Evolutionary conservation across 1,140 invertebrate genomes (phyloP).

Genomic region (Hylyphantes graminicola): DNA sequence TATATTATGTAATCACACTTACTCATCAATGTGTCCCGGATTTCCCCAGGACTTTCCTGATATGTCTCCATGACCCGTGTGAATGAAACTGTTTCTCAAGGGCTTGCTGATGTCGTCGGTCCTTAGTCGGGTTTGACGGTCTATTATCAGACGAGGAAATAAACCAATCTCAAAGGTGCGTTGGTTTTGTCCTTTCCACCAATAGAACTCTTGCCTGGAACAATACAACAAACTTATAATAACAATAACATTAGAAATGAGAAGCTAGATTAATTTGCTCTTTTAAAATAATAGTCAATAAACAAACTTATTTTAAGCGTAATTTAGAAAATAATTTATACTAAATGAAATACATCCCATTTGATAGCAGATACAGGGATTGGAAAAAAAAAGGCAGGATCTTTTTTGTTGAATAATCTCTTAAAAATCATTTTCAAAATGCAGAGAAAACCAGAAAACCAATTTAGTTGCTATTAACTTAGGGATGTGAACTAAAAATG

Average conservation of each 20-base stretch:
- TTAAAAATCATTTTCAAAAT: too few species aligned
- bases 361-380: too few species aligned
- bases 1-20: constrained; percentile 52
- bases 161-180: constrained; percentile 85
- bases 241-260: background rate
- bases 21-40: constrained; percentile 81
- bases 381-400: too few species aligned
- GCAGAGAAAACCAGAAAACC: too few species aligned
- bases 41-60: constrained; percentile 88
- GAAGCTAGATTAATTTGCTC: too few species aligned
- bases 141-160: constrained; percentile 77
- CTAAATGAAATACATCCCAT: too few species aligned
- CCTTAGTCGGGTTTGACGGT: constrained; percentile 73
- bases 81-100: constrained; percentile 86
- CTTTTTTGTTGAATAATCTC: too few species aligned
- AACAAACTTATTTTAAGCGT: too few species aligned
- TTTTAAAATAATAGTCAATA: too few species aligned
- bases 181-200: constrained; percentile 96
- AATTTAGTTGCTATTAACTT: too few species aligned
- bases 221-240: background rate
- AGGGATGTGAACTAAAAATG: too few species aligned
- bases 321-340: too few species aligned
- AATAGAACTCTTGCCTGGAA: constrained; percentile 83
- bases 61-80: constrained; percentile 75
- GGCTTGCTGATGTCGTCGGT: constrained; percentile 78